phyloP scores from a whole-genome alignment of 2,888 invertebrate genomes.

The Coenonympha arcania region DNA sequence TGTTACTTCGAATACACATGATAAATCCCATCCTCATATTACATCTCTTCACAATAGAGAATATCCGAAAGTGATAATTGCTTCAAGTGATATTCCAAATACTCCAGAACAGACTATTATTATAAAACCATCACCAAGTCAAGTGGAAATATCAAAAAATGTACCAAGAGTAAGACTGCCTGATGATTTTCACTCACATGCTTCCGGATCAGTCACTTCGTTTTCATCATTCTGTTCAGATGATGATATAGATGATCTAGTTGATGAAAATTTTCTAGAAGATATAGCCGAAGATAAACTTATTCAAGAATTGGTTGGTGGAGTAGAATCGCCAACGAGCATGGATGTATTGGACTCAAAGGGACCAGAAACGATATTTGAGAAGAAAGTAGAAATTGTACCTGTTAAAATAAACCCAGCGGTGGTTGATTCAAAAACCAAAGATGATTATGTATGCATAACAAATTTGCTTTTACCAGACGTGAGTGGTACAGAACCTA shows the following conservation, averaged over 20 bases:
- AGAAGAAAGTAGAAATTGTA: conserved; percentile 62
- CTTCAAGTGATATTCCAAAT: conserved; percentile 59
- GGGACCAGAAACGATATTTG: conserved; percentile 58
- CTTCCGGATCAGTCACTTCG: conserved; percentile 49
- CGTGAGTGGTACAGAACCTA: conserved; percentile 48
- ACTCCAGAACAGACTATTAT: conserved; percentile 75
- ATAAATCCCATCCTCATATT: conserved; percentile 31
- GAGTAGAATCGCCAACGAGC: conserved; percentile 59
- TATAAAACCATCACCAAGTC: conserved; percentile 73
- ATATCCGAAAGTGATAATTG: conserved; percentile 69
- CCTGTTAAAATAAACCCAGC: conserved; percentile 59
- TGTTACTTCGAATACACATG: conserved; percentile 17
- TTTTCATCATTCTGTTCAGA: conserved; percentile 61
- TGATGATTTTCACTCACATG: conserved; percentile 59
- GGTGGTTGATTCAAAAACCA: conserved; percentile 41
- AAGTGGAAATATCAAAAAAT: conserved; percentile 49
- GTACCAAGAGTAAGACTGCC: conserved; percentile 70
- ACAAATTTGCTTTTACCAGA: conserved; percentile 58
- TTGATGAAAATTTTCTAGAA: conserved; percentile 46
- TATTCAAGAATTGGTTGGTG: conserved; percentile 63
- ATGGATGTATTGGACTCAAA: conserved; percentile 58
- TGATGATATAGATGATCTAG: conserved; percentile 48
- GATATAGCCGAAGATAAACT: conserved; percentile 60
- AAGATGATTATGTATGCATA: conserved; percentile 60
- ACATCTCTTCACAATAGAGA: conserved; percentile 36